Evolutionary conservation across 2,113 vertebrate genomes (phyloP).

Genomic region (Piliocolobus tephrosceles): DNA sequence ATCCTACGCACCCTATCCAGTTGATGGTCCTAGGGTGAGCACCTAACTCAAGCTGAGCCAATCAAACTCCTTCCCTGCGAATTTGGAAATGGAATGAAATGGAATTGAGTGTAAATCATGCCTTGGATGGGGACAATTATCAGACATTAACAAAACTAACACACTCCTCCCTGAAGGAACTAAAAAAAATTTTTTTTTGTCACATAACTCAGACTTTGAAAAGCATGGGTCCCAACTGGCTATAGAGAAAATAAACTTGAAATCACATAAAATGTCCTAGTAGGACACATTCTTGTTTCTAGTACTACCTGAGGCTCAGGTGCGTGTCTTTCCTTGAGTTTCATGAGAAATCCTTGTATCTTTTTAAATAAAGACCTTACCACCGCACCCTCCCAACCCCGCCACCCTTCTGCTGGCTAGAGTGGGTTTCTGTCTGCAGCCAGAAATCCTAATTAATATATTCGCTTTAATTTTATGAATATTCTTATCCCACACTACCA

Average conservation of each 20-base stretch:
- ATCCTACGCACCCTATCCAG: neutral
- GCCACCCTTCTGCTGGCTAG: neutral
- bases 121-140: neutral
- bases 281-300: neutral
- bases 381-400: too few relatives aligned
- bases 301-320: neutral
- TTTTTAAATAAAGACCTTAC: neutral
- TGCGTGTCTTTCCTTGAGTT: neutral
- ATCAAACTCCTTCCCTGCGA: neutral
- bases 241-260: neutral
- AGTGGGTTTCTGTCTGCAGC: neutral
- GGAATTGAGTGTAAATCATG: neutral
- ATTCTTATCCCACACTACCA: neutral
- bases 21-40: neutral
- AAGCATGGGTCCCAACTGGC: neutral
- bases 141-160: neutral
- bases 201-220: neutral
- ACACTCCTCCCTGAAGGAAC: neutral
- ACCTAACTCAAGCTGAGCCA: neutral
- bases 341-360: neutral
- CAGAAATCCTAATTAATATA: neutral
- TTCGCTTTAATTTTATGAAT: neutral
- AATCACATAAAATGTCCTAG: neutral
- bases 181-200: neutral
- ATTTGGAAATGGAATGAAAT: neutral